Conservation (phyloP, 2,888 invertebrate genomes). For the Tipula helvola region DNA sequence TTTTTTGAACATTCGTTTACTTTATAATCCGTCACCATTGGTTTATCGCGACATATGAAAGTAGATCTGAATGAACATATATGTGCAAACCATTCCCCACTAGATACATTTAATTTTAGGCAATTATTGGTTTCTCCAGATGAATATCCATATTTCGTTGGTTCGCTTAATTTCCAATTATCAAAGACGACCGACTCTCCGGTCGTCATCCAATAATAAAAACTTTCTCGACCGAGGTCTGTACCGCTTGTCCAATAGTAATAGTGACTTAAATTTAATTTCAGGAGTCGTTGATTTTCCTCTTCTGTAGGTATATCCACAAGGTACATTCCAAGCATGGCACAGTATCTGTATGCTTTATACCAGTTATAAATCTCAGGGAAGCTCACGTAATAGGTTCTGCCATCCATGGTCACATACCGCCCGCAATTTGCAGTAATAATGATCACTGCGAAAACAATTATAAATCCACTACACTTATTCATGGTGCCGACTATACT, state of each 20-base stretch:
- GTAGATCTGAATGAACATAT: not conserved
- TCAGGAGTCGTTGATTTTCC: not conserved
- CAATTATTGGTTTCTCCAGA: not conserved
- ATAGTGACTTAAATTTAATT: not conserved
- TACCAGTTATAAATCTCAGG: not conserved
- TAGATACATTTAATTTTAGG: not conserved
- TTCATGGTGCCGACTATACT: not conserved
- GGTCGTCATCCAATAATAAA: not conserved
- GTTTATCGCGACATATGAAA: not conserved
- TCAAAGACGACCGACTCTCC: not conserved
- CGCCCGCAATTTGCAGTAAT: not conserved
- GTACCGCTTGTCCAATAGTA: not conserved
- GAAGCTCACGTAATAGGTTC: not conserved
- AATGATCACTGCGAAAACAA: not conserved
- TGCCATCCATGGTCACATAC: not conserved
- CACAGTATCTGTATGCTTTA: not conserved
- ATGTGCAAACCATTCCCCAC: not conserved
- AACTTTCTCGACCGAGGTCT: not conserved
- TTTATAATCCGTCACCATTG: not conserved
- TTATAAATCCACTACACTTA: not conserved
- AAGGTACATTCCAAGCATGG: not conserved
- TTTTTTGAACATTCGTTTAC: too few relatives aligned
- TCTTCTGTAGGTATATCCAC: not conserved
- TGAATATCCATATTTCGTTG: not conserved
- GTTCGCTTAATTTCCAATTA: not conserved